Conservation (phyloP, 2,888 invertebrate species). For the Trichopoda pennipes region DNA sequence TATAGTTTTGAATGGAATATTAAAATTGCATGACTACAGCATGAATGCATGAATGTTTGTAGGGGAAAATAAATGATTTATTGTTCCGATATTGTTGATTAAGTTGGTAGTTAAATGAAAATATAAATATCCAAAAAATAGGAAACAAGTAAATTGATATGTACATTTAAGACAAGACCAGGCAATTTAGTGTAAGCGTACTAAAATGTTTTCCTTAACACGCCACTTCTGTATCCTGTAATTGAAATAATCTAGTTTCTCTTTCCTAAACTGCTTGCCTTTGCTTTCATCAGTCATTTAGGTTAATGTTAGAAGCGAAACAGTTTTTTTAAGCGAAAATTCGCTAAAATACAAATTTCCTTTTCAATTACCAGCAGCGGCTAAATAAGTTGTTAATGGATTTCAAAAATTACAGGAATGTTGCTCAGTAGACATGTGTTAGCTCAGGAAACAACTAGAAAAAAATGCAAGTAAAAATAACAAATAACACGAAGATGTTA, state of each 20-base stretch:
- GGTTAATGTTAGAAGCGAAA: constrained; percentile 11
- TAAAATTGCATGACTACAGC: constrained; percentile 43
- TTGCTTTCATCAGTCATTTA: not conserved
- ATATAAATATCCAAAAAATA: constrained; percentile 13
- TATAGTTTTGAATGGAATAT: constrained; percentile 34
- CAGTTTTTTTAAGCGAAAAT: constrained; percentile 21
- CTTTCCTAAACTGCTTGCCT: not conserved
- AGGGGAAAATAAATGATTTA: constrained; percentile 38
- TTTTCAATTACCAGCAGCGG: constrained; percentile 50
- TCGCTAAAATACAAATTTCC: constrained; percentile 48
- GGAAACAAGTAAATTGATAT: constrained; percentile 35
- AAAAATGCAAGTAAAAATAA: constrained; percentile 3
- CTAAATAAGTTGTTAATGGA: constrained; percentile 46
- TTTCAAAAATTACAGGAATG: constrained; percentile 23
- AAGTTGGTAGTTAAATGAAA: constrained; percentile 47
- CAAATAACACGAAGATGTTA: constrained; percentile 12
- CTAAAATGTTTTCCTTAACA: constrained; percentile 40
- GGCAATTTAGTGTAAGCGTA: constrained; percentile 28
- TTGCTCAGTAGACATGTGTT: not conserved
- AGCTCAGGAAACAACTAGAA: constrained; percentile 10
- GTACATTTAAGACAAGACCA: constrained; percentile 28
- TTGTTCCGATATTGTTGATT: constrained; percentile 44
- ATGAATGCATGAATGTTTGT: constrained; percentile 16
- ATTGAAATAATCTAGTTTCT: constrained; percentile 25
- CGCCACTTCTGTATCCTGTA: constrained; percentile 54